Base-by-base conservation (phyloP, 1,140 invertebrate species). In the Capitella teleta region DNA sequence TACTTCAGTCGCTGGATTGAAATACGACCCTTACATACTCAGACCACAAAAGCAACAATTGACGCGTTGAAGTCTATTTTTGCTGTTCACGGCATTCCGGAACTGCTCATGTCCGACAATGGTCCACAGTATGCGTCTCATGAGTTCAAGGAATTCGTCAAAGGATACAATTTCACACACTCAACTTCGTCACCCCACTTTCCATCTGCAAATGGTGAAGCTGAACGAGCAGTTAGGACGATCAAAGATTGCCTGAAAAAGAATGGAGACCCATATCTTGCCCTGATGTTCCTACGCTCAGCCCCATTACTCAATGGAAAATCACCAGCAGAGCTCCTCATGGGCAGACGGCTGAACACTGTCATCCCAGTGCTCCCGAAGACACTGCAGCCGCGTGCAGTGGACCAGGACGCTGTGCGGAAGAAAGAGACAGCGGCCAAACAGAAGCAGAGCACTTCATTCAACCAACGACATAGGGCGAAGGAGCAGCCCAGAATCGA, bases 111-210 rank as follows among this genome's bases (percentile, higher is more conserved):
- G 10, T 34, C 24, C 14, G 70, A 74, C 59, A 64, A 66, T 43
- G 68, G 66, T 6, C 60, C 67, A 5, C 63, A 68, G 25, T 74
- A 64, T 54, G 42, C 28, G 1, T 66, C 59, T 14, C 28, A 40
- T 3, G 60, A 64, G 48, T 75, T 74, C 57, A 55, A 52, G 47
- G 47, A 57, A 5, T 74, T 74, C 62, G 32, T 55, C 5, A 59
- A 57, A 48, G 45, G 61, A 1, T 74, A 67, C 61, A 56, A 59
- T 16, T 61, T 74, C 41, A 36, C 55, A 12, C 62, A 70, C 54
- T 34, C 53, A 3, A 63, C 60, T 6, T 60, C 57, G 18, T 66
- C 61, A 26, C 68, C 70, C 16, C 28, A 10, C 21, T 40, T 54
- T 21, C 28, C 19, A 26, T 30, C 37, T 28, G 47, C 47, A 28